A percentile compares a stretch with the other conserved stretches of the same genome.
Conservation (phyloP, 2,113 vertebrate genomes). For the Bos indicus region DNA sequence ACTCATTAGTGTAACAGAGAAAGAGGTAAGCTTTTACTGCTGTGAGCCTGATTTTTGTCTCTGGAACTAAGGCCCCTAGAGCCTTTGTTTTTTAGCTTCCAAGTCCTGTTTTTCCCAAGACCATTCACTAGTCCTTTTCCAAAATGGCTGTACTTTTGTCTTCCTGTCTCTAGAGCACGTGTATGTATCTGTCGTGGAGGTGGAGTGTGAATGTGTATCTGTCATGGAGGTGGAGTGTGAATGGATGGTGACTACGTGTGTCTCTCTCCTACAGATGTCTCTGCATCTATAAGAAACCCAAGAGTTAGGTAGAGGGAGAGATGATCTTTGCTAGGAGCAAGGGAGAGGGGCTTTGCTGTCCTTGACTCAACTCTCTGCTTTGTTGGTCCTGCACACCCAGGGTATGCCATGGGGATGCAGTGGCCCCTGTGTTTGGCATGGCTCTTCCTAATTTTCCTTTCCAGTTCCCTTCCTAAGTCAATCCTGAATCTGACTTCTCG, state of each 20-base stretch:
- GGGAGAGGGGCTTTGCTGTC: background rate
- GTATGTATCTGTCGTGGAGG: background rate
- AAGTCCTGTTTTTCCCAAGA: background rate
- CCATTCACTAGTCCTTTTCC: background rate
- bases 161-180: background rate
- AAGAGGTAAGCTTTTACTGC: background rate
- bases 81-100: background rate
- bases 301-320: background rate
- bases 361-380: background rate
- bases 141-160: background rate
- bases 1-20: background rate
- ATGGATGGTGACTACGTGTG: background rate
- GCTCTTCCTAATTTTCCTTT: background rate
- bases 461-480: background rate
- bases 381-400: background rate
- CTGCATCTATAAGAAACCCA: background rate
- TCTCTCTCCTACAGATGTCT: background rate
- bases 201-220: background rate
- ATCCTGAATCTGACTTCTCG: background rate
- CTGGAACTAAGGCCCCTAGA: background rate
- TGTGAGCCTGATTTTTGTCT: background rate
- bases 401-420: background rate
- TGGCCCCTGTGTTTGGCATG: conserved; percentile 21
- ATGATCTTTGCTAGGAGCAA: background rate
- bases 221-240: background rate